Evolutionary conservation across 1,140 invertebrate genomes (phyloP), one percentile per base, ranked within the genome.

Genomic region (Mesaphorura yosii): DNA sequence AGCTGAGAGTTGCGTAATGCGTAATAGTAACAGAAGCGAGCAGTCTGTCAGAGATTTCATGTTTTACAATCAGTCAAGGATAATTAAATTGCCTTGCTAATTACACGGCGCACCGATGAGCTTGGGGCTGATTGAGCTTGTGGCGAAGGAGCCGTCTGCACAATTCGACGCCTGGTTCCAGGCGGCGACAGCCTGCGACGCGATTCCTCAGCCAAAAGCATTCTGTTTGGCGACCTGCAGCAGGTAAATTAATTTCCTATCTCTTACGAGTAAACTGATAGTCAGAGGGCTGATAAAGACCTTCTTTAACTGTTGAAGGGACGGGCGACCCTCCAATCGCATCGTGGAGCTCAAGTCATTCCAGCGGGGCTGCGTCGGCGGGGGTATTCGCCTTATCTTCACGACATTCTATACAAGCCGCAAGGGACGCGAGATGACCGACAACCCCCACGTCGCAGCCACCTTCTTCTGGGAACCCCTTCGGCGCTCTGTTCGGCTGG

Each of bases 101-200:
- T n/a, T n/a, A n/a, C n/a, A n/a, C n/a, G n/a, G n/a, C n/a, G n/a
- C n/a, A n/a, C n/a, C n/a, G n/a, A n/a, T n/a, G n/a, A n/a, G n/a
- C n/a, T n/a, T n/a, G n/a, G n/a, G n/a, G n/a, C n/a, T n/a, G n/a
- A n/a, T n/a, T n/a, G n/a, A n/a, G n/a, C n/a, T n/a, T n/a, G n/a
- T n/a, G n/a, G n/a, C n/a, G n/a, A n/a, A 84, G 65, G 83, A 92
- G 65, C 88, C 88, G 2, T 76, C 88, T 65, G 71, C 71, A 5
- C 78, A 91, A 64, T 94, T 96, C 66, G 75, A 83, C 62, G 68
- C 74, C 52, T 96, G 91, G 91, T 88, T 95, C 69, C 73, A 87
- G 22, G 75, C 82, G 64, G 87, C 85, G 0, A 74, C 78, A n/a
- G 37, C 69, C 75, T 29, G 78, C 72, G 31, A 75, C 27, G 75